These are phyloP conservation scores for Dermatemys mawii DNA, from an alignment of 2,113 vertebrate species.

Conservation along the genomic window DNA sequence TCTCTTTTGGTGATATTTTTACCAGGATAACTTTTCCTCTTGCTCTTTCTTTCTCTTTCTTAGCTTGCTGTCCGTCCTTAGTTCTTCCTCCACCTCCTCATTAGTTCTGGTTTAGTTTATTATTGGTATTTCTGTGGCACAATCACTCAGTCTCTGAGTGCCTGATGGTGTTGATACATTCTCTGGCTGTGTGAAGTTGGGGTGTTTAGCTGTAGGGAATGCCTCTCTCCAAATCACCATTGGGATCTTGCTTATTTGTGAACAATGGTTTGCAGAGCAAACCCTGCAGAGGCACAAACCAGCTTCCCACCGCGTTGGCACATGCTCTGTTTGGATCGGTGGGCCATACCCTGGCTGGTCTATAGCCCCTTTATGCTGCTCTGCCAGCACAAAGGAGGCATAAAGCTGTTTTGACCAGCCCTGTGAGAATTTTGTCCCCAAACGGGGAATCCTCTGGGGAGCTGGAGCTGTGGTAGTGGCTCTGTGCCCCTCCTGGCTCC, in stretches of 20 bases:
- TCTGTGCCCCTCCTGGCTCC: background rate
- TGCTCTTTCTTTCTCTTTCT: background rate
- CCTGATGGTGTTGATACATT: background rate
- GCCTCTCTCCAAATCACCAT: background rate
- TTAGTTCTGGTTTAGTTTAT: background rate
- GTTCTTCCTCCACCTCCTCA: too few species aligned
- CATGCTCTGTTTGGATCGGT: background rate
- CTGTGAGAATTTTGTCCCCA: background rate
- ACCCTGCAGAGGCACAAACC: background rate
- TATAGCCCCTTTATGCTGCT: too few species aligned
- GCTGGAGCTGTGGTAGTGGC: background rate
- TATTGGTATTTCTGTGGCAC: background rate
- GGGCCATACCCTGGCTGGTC: background rate
- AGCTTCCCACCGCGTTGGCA: background rate
- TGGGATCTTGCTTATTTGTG: background rate
- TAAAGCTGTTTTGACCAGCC: background rate
- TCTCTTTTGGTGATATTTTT: background rate
- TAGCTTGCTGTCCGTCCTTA: background rate
- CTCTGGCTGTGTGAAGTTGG: background rate
- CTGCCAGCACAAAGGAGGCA: background rate
- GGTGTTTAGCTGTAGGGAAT: background rate
- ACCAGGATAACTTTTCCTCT: background rate
- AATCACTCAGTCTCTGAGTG: background rate
- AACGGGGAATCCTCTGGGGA: too few species aligned
- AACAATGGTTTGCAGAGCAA: background rate